Conservation (phyloP, 2,888 invertebrate genomes). For the Diarsia mendica region DNA sequence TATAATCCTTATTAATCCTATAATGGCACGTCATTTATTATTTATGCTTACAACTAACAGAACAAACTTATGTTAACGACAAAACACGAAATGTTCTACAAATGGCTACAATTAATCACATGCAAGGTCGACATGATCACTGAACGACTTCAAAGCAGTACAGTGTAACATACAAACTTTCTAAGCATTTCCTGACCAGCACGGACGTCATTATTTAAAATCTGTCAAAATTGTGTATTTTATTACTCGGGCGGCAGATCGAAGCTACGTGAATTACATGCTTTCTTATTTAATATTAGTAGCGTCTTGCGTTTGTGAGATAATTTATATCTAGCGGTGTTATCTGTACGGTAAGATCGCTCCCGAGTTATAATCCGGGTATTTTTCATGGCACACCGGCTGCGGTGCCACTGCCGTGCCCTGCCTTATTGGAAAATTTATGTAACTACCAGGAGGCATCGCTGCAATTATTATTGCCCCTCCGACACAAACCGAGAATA, state of each 20-base stretch:
- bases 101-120: slow-evolving; percentile 73
- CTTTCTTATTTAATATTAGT: slow-evolving; percentile 90
- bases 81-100: slow-evolving; percentile 66
- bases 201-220: slow-evolving; percentile 89
- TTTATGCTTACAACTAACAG: slow-evolving; percentile 49
- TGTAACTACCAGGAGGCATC: slow-evolving; percentile 79
- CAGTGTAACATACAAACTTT: slow-evolving; percentile 81
- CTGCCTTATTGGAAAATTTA: slow-evolving; percentile 83
- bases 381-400: slow-evolving; percentile 86
- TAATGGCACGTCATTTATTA: slow-evolving; percentile 57
- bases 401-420: slow-evolving; percentile 70
- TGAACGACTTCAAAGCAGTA: slow-evolving; percentile 80
- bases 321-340: slow-evolving; percentile 88
- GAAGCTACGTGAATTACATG: slow-evolving; percentile 89
- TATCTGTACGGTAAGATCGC: slow-evolving; percentile 87
- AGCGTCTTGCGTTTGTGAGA: slow-evolving; percentile 87
- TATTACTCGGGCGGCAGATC: slow-evolving; percentile 85
- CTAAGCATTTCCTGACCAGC: slow-evolving; percentile 87
- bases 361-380: slow-evolving; percentile 88
- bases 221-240: slow-evolving; percentile 89
- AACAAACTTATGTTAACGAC: slow-evolving; percentile 61
- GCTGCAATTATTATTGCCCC: slow-evolving; percentile 84
- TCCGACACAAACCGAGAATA: slow-evolving; percentile 64
- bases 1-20: slow-evolving; percentile 62
- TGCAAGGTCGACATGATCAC: slow-evolving; percentile 76